phyloP scores from a whole-genome alignment of 1,140 invertebrate genomes.

The Panonychus citri region DNA sequence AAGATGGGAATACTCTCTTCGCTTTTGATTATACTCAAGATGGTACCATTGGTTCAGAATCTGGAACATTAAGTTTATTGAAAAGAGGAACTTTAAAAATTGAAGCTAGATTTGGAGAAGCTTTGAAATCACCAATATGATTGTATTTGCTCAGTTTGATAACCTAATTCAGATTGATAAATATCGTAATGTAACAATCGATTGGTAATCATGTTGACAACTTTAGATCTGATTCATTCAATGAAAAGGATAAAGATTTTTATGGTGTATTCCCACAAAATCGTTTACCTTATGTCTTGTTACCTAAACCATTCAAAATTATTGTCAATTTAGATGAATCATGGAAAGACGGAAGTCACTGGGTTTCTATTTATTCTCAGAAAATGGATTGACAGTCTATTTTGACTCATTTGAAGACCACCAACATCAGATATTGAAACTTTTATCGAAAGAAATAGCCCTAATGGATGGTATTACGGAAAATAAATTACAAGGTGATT shows the following conservation, averaged over 20 bases:
- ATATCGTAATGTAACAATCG: neutral
- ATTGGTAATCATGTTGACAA: neutral
- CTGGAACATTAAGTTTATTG: neutral
- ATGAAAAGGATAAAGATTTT: neutral
- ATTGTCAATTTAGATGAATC: neutral
- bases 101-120: neutral
- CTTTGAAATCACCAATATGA: neutral
- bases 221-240: neutral
- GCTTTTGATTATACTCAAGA: neutral
- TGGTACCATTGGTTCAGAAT: neutral
- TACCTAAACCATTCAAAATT: neutral
- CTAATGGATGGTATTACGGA: neutral
- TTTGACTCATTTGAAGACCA: neutral
- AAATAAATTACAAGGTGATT: neutral
- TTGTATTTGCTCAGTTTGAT: neutral
- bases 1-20: neutral
- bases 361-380: neutral
- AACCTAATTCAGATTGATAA: neutral
- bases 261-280: neutral
- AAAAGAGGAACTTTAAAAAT: neutral
- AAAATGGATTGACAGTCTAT: neutral
- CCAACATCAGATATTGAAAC: neutral
- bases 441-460: neutral
- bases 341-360: neutral
- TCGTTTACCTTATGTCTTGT: neutral